Evolutionary conservation across 2,888 invertebrate species (phyloP), one percentile per base, ranked within the genome.

Genomic region (Tinea semifulvella): DNA sequence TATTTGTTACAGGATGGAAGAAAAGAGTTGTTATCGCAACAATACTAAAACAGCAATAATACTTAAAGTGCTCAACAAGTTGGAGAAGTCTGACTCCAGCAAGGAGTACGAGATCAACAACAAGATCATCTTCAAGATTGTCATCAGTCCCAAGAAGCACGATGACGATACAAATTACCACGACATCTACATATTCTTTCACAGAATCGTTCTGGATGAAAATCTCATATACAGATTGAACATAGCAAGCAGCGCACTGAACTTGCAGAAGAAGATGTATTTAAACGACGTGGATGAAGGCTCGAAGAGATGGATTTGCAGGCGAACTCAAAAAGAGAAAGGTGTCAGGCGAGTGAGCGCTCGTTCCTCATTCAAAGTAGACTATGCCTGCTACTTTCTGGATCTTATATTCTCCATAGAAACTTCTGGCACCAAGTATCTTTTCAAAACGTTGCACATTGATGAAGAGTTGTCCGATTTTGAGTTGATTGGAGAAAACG

Each of bases 1-100:
- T 13, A 6, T 31, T 31, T 31, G 31, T 31, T 31, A 13, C 31
- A 31, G 31, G 31, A 31, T 31, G 31, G 31, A 31, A 31, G 31
- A 31, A 11, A 31, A 31, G 31, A 31, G 10, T n/a, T 31, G 31
- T 13, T 31, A 31, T 13, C 31, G 31, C n/a, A 31, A 31, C 3
- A 31, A 31, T 11, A 13, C 11, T 6, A 31, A 13, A 2, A 31
- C 31, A 7, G 11, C 31, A 7, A 31, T 31, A 13, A 31, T 31
- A 31, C n/a, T 31, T 14, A 31, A 31, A 13, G 31, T 31, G 13
- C 31, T 6, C n/a, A 31, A 14, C 14, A 31, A 31, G 7, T 14
- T 31, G 2, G 31, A 31, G 7, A 31, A 31, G 7, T 31, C 31
- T 14, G 31, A 31, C 13, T 31, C 31, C 2, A 31, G 31, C n/a